Percentiles rank a stretch among this genome's conserved stretches.
These are phyloP conservation scores for Drosophila koepferae DNA, from an alignment of 2,888 invertebrate species.

Conservation along the genomic window DNA sequence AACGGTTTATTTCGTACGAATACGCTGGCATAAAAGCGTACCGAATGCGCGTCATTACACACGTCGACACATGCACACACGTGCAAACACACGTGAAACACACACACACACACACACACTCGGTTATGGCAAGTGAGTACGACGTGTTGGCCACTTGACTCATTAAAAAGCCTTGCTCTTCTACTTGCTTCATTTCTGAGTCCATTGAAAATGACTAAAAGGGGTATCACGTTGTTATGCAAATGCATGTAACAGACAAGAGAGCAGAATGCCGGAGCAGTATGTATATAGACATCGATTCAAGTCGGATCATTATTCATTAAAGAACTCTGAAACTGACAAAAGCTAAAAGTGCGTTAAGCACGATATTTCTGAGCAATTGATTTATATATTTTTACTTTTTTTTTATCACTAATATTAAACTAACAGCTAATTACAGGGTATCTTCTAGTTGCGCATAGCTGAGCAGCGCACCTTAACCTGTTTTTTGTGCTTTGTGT, in stretches of 20 bases:
- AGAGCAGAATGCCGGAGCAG: background rate
- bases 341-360: no score
- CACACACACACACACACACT: conserved; percentile 6
- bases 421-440: background rate
- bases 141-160: conserved; percentile 80
- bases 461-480: background rate
- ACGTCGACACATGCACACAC: conserved; percentile 25
- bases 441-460: background rate
- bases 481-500: conserved; percentile 13
- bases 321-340: background rate
- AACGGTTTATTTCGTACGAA: conserved; percentile 79
- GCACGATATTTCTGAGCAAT: no score
- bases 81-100: conserved; percentile 4
- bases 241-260: conserved; percentile 3
- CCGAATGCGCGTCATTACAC: conserved; percentile 76
- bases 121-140: conserved; percentile 18
- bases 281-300: background rate
- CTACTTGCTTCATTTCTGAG: conserved; percentile 15
- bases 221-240: background rate
- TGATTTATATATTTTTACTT: no score
- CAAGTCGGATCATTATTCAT: background rate
- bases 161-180: conserved; percentile 68
- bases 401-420: background rate
- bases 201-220: background rate
- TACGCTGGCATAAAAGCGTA: conserved; percentile 67